Percentiles rank a stretch among this genome's conserved stretches.
Evolutionary conservation across 1,140 invertebrate species (phyloP).

Genomic region (Campodea augens): DNA sequence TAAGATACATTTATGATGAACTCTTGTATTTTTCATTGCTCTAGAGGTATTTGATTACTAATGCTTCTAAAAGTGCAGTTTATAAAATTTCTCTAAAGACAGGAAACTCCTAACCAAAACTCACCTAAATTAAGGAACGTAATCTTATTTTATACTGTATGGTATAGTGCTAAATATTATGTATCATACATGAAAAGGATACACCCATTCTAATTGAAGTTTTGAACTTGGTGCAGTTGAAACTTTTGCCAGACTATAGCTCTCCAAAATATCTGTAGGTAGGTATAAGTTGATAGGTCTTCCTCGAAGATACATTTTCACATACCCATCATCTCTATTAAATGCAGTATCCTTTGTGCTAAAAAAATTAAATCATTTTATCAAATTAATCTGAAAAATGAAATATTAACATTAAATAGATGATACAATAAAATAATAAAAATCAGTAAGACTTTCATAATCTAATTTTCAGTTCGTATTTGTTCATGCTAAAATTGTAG

Average conservation of each 20-base stretch:
- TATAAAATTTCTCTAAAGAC: too few relatives aligned
- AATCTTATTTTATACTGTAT: too few relatives aligned
- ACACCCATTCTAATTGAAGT: constrained; percentile 81
- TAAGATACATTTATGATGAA: too few relatives aligned
- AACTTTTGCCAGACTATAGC: constrained; percentile 56
- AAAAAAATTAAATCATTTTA: constrained; percentile 10
- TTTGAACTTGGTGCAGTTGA: constrained; percentile 54
- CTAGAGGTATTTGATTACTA: too few relatives aligned
- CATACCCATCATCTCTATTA: constrained; percentile 56
- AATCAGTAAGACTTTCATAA: constrained; percentile 13
- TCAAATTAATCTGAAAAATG: not conserved
- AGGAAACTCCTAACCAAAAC: too few relatives aligned
- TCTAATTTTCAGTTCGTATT: not conserved
- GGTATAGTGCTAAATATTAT: too few relatives aligned
- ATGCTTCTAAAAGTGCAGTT: too few relatives aligned
- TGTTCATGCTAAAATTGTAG: too few relatives aligned
- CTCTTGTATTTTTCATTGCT: too few relatives aligned
- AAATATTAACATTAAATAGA: not conserved
- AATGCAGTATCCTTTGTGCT: constrained; percentile 52
- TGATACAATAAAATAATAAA: too few relatives aligned
- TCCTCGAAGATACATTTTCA: constrained; percentile 66
- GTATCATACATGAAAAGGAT: constrained; percentile 26
- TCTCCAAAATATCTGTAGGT: constrained; percentile 40
- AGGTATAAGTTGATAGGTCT: constrained; percentile 57
- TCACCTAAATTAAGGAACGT: too few relatives aligned